Base-by-base conservation (phyloP, 2,888 invertebrate species). In the Eurytoma californica region DNA sequence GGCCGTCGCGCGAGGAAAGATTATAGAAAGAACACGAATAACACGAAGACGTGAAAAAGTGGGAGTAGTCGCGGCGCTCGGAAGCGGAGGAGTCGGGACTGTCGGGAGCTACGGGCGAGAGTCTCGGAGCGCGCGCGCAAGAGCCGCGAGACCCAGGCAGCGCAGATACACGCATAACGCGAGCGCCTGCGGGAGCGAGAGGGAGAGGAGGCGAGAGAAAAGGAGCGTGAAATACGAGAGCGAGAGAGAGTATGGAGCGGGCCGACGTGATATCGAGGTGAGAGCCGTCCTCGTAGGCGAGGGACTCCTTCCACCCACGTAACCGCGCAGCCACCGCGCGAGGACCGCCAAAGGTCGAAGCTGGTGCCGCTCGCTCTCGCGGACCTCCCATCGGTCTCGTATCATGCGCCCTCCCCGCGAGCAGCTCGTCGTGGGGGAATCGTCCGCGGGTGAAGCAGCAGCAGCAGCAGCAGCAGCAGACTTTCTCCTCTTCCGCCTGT, bases 31-130 rank as follows among this genome's bases (percentile, higher is more conserved):
- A 39, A 5, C 61, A 18, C 12, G 63, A 39, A 47, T 12, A 39
- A 63, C 9, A 47, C 13, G 63, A 39, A 80, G 66, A 82, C 72
- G 74, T 68, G 70, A 61, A 77, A 82, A 80, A 77, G 82, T 82
- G 79, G 72, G 82, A 81, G 77, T 80, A 76, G 80, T 69, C 74
- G 51, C 14, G 76, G 39, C 9, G 30, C 30, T 30, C 30, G 30
- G 5, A 7, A 7, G 7, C 39, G 53, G 58, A 74, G 77, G 72
- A 70, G 66, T 57, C 39, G 24, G 51, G 28, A 77, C n/a, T n/a
- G 66, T 57, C 39, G 74, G 51, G 51, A 72, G 58, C n/a, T n/a
- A 65, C 12, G 14, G 16, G 61, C 49, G 60, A 60, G 60, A 4
- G 3, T 28, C 13, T 3, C 51, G 53, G n/a, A 18, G 39, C 18